Conservation (phyloP, 2,797 vertebrate genomes). For the Alcedo atthis region DNA sequence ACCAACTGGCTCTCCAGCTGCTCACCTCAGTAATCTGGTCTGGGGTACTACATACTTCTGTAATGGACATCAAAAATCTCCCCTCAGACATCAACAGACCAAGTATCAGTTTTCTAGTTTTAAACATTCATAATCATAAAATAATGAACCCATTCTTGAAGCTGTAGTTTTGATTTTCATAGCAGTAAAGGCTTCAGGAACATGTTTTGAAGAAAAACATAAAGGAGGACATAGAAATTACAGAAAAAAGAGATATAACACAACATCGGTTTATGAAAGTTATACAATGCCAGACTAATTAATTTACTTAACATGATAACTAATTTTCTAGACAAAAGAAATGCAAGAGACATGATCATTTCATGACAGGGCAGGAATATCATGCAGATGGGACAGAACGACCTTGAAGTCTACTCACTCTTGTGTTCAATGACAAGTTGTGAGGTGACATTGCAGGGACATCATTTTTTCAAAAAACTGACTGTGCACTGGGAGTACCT, state of each 20-base stretch:
- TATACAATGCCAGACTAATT: background rate
- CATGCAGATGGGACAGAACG: background rate
- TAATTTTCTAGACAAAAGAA: conserved; percentile 30
- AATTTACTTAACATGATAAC: conserved; percentile 9
- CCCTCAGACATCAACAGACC: conserved; percentile 4
- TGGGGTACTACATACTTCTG: background rate
- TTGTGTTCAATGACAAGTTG: conserved; percentile 22
- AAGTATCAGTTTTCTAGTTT: background rate
- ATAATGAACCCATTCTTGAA: conserved; percentile 31
- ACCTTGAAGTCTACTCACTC: conserved; percentile 13
- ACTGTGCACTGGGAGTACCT: background rate
- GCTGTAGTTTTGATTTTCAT: conserved; percentile 43
- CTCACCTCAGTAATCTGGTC: background rate
- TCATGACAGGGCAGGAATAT: background rate
- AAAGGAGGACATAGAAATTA: background rate
- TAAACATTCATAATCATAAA: background rate
- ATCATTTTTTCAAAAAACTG: background rate
- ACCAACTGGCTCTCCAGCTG: background rate
- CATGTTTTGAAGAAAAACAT: conserved; percentile 5
- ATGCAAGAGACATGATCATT: background rate
- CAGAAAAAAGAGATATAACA: background rate
- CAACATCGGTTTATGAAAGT: background rate
- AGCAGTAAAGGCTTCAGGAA: conserved; percentile 6
- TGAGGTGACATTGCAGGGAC: background rate
- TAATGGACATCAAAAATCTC: background rate